These are phyloP conservation scores for Cephus pygmeus DNA, from an alignment of 2,888 invertebrate genomes.

Conservation along the genomic window DNA sequence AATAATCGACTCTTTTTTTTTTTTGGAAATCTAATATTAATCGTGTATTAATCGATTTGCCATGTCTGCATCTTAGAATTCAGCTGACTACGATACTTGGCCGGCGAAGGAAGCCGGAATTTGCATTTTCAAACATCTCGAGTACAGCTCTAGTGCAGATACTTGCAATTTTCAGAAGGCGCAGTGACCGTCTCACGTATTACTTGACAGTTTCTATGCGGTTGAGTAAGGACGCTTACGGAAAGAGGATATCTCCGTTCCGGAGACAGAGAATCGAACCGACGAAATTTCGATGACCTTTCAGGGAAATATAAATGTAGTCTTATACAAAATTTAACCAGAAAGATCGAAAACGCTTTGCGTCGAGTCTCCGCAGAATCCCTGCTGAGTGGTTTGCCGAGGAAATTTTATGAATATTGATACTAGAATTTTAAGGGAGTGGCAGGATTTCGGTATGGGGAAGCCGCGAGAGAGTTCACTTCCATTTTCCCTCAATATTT, in stretches of 20 bases:
- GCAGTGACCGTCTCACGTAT: neutral
- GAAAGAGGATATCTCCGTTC: neutral
- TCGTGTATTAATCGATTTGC: neutral
- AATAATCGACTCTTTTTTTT: neutral
- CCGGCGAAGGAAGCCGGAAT: neutral
- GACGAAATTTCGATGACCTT: neutral
- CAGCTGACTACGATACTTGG: slow-evolving; percentile 5
- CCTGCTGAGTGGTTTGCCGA: slow-evolving; percentile 5
- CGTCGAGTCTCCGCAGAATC: neutral
- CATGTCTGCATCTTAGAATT: slow-evolving; percentile 4
- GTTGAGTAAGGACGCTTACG: neutral
- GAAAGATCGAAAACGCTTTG: neutral
- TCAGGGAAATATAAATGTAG: neutral
- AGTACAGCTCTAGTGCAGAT: neutral
- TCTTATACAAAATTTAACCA: neutral
- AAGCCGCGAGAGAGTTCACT: neutral
- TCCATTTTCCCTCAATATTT: neutral
- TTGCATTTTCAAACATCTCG: slow-evolving; percentile 11
- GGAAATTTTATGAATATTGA: slow-evolving; percentile 18
- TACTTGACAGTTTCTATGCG: neutral
- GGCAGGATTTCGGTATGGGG: neutral
- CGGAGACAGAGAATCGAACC: neutral
- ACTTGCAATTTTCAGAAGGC: neutral
- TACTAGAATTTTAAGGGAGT: slow-evolving; percentile 12
- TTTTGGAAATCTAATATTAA: neutral